phyloP scores from a whole-genome alignment of 2,797 vertebrate species.

The Falco cherrug region DNA sequence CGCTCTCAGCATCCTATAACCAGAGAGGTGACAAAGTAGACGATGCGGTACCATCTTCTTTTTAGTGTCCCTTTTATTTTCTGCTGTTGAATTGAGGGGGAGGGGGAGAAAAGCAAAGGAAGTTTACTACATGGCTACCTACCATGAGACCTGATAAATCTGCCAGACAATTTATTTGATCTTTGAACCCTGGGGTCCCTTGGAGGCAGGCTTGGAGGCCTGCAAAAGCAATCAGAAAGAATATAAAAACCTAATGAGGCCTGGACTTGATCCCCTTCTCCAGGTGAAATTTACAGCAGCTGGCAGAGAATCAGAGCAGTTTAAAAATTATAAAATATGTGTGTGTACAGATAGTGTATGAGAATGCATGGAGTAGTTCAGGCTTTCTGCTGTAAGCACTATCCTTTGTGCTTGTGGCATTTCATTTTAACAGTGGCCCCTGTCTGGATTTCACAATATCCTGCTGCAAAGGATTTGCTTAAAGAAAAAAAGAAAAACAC shows the following conservation, averaged over 20 bases:
- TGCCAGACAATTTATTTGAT: conserved; percentile 89
- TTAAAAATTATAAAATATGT: conserved; percentile 47
- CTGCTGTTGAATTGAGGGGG: background rate
- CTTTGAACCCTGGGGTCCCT: conserved; percentile 81
- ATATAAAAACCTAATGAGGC: conserved; percentile 71
- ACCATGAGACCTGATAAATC: conserved; percentile 82
- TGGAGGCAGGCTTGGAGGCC: conserved; percentile 66
- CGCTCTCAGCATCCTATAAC: background rate
- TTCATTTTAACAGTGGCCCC: background rate
- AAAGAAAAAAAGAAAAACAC: background rate
- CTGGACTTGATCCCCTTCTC: conserved; percentile 51
- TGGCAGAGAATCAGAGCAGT: conserved; percentile 72
- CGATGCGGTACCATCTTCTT: background rate
- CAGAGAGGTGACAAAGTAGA: background rate
- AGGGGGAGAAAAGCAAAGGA: background rate
- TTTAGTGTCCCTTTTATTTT: background rate
- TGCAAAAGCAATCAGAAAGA: conserved; percentile 80
- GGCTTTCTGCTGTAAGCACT: background rate
- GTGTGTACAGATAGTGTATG: background rate
- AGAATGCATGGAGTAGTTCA: background rate
- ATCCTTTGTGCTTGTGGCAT: background rate
- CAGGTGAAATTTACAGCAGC: conserved; percentile 71
- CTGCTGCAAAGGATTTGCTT: conserved; percentile 7
- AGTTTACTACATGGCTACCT: conserved; percentile 76
- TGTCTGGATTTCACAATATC: conserved; percentile 1